Percentiles rank a stretch among this genome's conserved stretches.
phyloP scores from a whole-genome alignment of 2,888 invertebrate species.

The Nemurella pictetii region DNA sequence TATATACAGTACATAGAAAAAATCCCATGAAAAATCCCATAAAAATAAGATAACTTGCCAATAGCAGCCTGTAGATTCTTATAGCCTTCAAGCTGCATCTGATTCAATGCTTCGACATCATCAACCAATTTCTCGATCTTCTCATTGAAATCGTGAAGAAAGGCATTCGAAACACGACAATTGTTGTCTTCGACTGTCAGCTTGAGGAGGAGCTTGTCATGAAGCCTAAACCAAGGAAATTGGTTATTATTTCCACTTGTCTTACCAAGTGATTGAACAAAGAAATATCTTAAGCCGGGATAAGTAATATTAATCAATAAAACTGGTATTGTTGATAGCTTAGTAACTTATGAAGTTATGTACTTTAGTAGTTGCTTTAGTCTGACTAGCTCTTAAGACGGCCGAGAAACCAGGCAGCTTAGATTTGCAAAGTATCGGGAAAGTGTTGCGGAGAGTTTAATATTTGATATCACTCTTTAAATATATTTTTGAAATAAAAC shows the following conservation, averaged over 20 bases:
- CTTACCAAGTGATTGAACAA: too few relatives aligned
- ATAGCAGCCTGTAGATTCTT: background rate
- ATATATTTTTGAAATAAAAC: too few relatives aligned
- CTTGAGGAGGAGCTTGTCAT: slow-evolving; percentile 65
- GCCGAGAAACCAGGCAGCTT: background rate
- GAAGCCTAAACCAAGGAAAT: slow-evolving; percentile 59
- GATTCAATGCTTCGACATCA: slow-evolving; percentile 42
- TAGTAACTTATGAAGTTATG: too few relatives aligned
- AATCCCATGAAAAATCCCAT: too few relatives aligned
- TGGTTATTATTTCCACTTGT: too few relatives aligned
- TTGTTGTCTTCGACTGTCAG: slow-evolving; percentile 44
- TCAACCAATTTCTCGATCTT: slow-evolving; percentile 45
- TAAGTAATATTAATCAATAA: background rate
- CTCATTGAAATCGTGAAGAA: slow-evolving; percentile 44
- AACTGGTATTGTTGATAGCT: background rate
- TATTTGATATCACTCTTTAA: too few relatives aligned
- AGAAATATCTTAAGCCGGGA: too few relatives aligned
- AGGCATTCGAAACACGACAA: slow-evolving; percentile 40
- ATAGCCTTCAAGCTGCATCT: slow-evolving; percentile 9
- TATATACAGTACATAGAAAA: too few relatives aligned
- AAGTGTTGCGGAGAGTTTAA: too few relatives aligned
- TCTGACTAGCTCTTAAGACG: background rate
- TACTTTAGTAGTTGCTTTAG: too few relatives aligned
- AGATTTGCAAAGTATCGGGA: too few relatives aligned
- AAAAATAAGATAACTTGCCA: slow-evolving; percentile 1